Percentiles rank a stretch among this genome's conserved stretches.
phyloP scores from a whole-genome alignment of 2,888 invertebrate species.

The Cepaea hortensis region DNA sequence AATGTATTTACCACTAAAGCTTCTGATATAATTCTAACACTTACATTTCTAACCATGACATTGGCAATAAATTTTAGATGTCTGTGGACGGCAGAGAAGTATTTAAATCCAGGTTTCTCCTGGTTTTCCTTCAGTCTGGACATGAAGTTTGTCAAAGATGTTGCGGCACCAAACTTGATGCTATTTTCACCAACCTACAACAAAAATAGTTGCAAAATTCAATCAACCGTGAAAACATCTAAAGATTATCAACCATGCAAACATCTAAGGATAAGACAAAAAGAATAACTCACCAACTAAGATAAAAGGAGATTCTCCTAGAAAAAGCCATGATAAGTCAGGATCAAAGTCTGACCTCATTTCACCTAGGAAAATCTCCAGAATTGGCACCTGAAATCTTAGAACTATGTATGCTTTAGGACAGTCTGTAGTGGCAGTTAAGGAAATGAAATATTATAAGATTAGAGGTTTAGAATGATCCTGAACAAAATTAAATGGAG shows the following conservation, averaged over 20 bases:
- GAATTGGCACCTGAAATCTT: no score
- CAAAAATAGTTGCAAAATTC: background rate
- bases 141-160: constrained; percentile 42
- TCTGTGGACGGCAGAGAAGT: constrained; percentile 43
- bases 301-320: no score
- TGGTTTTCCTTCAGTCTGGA: constrained; percentile 23
- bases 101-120: constrained; percentile 45
- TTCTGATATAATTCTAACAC: background rate
- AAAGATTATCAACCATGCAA: background rate
- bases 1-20: background rate
- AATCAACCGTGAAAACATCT: background rate
- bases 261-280: no score
- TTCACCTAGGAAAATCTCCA: no score
- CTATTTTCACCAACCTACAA: background rate
- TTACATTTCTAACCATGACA: constrained; percentile 51
- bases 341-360: no score
- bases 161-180: constrained; percentile 40
- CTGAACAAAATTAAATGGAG: no score
- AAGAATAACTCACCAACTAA: no score
- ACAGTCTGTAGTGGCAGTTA: no score
- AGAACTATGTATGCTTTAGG: no score
- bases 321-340: no score
- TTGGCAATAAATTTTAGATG: constrained; percentile 50
- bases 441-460: no score
- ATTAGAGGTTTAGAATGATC: no score